phyloP scores from a whole-genome alignment of 2,113 vertebrate species.

The Dinomys branickii region DNA sequence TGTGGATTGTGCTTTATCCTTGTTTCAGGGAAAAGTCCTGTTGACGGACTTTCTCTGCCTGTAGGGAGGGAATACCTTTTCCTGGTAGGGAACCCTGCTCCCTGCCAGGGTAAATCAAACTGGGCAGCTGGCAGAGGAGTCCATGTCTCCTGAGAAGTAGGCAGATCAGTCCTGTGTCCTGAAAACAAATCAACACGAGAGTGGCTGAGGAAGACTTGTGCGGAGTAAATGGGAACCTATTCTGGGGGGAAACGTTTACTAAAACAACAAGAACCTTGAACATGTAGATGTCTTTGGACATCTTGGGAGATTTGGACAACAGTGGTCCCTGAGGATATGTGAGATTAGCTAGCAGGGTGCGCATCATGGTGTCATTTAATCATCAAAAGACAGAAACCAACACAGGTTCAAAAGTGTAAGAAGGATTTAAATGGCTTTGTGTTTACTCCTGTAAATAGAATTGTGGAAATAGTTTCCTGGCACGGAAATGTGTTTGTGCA shows the following conservation, averaged over 20 bases:
- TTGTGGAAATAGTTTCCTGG: neutral
- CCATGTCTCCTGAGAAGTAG: neutral
- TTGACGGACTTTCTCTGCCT: neutral
- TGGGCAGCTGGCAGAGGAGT: neutral
- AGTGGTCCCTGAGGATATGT: too few species aligned
- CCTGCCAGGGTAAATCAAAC: too few species aligned
- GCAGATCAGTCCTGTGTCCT: neutral
- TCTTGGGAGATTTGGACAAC: neutral
- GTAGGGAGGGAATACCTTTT: fast-evolving
- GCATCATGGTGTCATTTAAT: neutral
- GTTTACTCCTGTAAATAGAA: neutral
- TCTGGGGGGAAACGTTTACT: neutral
- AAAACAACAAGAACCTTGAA: neutral
- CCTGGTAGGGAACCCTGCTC: too few species aligned
- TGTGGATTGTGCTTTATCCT: neutral
- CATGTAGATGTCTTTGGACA: neutral
- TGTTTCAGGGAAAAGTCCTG: neutral
- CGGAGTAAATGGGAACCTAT: neutral
- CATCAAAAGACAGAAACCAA: too few species aligned
- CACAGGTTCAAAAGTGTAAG: neutral
- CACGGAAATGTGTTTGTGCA: fast-evolving
- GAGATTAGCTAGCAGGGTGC: neutral
- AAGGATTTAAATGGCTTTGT: neutral
- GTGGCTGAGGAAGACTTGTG: neutral
- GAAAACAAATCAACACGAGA: neutral